Conservation (phyloP, 2,113 vertebrate species). For the Gopherus evgoodei region DNA sequence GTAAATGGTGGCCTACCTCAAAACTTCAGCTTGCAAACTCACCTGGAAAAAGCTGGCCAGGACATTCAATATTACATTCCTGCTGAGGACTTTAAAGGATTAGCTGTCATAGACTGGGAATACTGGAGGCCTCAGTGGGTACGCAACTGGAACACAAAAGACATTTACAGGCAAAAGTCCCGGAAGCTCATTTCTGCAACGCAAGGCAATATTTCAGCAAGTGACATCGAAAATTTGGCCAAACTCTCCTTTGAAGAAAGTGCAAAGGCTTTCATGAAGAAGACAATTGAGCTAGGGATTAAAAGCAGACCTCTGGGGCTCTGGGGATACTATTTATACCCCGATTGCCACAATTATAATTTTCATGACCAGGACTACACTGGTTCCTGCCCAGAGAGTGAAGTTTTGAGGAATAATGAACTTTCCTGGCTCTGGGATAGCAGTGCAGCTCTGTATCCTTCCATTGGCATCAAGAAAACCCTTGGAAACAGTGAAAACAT, state of each 20-base stretch:
- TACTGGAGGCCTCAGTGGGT: conserved; percentile 84
- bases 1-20: conserved; percentile 83
- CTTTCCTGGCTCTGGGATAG: conserved; percentile 87
- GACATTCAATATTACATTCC: conserved; percentile 83
- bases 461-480: conserved; percentile 77
- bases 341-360: conserved; percentile 89
- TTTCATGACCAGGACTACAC: conserved; percentile 80
- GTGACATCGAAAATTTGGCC: conserved; percentile 77
- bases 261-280: conserved; percentile 83
- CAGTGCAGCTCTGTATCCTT: conserved; percentile 84
- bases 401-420: conserved; percentile 84
- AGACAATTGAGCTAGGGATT: conserved; percentile 82
- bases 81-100: conserved; percentile 80
- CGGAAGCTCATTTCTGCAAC: conserved; percentile 75
- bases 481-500: conserved; percentile 75
- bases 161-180: conserved; percentile 79
- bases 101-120: conserved; percentile 85
- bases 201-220: conserved; percentile 76
- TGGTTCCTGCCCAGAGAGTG: conserved; percentile 79
- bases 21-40: conserved; percentile 82
- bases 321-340: conserved; percentile 88
- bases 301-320: conserved; percentile 79
- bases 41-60: conserved; percentile 79
- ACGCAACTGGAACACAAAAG: conserved; percentile 82
- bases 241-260: conserved; percentile 83